Conservation (phyloP, 2,888 invertebrate species). For the Drosophila mayaguana region DNA sequence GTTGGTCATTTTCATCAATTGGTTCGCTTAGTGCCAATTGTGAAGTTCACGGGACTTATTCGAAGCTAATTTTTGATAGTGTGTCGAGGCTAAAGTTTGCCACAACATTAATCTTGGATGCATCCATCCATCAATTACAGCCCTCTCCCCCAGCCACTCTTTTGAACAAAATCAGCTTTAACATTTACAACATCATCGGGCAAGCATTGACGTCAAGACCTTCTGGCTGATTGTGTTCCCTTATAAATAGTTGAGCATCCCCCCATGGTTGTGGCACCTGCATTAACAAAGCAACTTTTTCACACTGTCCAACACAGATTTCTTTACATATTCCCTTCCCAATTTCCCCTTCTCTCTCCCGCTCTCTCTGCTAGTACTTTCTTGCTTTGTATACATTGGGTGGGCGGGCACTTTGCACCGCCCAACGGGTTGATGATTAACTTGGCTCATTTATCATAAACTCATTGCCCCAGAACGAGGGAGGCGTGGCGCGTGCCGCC, state of each 20-base stretch:
- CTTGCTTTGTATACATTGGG: not conserved
- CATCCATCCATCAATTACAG: constrained; percentile 46
- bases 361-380: not conserved
- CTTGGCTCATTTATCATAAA: constrained; percentile 71
- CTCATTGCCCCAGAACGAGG: constrained; percentile 51
- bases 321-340: not conserved
- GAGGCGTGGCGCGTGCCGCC: constrained; percentile 10
- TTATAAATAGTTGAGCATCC: constrained; percentile 39
- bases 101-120: constrained; percentile 43
- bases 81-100: constrained; percentile 25
- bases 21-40: constrained; percentile 27
- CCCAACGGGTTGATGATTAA: constrained; percentile 57
- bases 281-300: constrained; percentile 30
- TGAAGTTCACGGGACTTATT: constrained; percentile 17
- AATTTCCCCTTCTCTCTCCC: not conserved
- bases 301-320: constrained; percentile 19
- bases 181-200: constrained; percentile 39
- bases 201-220: constrained; percentile 47
- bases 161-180: constrained; percentile 6
- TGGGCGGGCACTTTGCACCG: constrained; percentile 12
- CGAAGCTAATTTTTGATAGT: constrained; percentile 37
- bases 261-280: constrained; percentile 38
- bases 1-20: constrained; percentile 16
- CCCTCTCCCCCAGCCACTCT: not conserved
- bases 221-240: not conserved